phyloP scores from a whole-genome alignment of 2,113 vertebrate species.

The Vicugna pacos region DNA sequence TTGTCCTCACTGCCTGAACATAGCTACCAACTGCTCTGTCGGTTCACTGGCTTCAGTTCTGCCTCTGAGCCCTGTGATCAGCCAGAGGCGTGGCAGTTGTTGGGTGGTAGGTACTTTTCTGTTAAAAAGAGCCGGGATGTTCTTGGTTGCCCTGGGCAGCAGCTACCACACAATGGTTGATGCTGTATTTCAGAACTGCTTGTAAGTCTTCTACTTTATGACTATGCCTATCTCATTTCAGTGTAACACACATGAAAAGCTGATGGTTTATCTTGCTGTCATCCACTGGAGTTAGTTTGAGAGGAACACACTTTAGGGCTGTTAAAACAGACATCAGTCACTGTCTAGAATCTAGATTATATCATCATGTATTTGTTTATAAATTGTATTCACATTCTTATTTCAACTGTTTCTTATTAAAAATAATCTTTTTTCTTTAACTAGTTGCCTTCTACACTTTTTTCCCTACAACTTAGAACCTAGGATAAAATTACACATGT shows the following conservation, averaged over 20 bases:
- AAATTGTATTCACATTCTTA: conserved; percentile 27
- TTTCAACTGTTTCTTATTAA: conserved; percentile 25
- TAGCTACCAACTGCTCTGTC: not conserved
- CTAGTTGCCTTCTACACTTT: not conserved
- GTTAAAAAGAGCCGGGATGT: not conserved
- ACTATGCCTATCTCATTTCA: not conserved
- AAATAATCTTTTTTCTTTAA: conserved; percentile 28
- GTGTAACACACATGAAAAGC: not conserved
- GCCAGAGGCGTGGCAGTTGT: not conserved
- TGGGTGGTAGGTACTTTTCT: not conserved
- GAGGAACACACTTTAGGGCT: not conserved
- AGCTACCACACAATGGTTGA: not conserved
- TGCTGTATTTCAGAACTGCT: not conserved
- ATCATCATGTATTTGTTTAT: conserved; percentile 11
- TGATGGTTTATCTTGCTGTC: not conserved
- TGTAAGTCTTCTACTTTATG: not conserved
- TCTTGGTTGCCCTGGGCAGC: not conserved
- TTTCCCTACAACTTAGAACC: not conserved
- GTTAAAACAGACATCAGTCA: not conserved
- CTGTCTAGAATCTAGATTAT: conserved; percentile 19
- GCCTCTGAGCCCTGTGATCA: not conserved
- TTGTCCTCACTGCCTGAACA: not conserved
- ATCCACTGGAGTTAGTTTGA: not conserved
- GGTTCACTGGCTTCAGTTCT: conserved; percentile 12
- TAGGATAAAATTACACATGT: not conserved